Conservation (phyloP, 2,797 vertebrate species). For the Pitangus sulphuratus region DNA sequence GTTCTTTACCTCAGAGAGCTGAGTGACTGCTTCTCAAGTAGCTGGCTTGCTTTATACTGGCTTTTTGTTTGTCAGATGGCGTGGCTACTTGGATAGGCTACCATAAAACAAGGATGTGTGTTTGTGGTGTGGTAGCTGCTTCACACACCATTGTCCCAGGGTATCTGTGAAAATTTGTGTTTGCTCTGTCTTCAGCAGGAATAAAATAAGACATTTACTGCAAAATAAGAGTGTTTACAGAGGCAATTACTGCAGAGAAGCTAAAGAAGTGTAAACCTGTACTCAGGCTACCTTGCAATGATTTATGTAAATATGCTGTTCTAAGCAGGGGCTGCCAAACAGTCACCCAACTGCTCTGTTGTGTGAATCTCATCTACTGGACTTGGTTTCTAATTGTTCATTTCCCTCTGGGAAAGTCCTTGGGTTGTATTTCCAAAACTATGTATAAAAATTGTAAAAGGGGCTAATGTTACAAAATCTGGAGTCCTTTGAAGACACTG, state of each 20-base stretch:
- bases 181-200: neutral
- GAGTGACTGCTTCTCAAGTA: neutral
- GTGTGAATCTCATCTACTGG: neutral
- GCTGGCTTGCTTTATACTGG: neutral
- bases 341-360: neutral
- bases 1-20: neutral
- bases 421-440: neutral
- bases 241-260: neutral
- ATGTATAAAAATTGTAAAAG: neutral
- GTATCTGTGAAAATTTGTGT: neutral
- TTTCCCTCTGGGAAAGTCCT: neutral
- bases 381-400: rapidly evolving
- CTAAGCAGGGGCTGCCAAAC: neutral
- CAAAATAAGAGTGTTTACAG: neutral
- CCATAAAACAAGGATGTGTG: neutral
- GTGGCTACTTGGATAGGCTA: neutral
- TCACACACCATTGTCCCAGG: neutral
- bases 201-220: neutral
- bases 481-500: neutral
- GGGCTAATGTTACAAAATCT: neutral
- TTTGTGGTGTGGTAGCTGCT: neutral
- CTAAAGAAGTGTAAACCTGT: neutral
- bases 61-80: neutral
- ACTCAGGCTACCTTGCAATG: neutral
- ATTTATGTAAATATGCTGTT: neutral